A percentile compares a stretch with the other conserved stretches of the same genome.
Conservation (phyloP, 2,888 invertebrate species). For the Leptarthrus brevirostris region DNA sequence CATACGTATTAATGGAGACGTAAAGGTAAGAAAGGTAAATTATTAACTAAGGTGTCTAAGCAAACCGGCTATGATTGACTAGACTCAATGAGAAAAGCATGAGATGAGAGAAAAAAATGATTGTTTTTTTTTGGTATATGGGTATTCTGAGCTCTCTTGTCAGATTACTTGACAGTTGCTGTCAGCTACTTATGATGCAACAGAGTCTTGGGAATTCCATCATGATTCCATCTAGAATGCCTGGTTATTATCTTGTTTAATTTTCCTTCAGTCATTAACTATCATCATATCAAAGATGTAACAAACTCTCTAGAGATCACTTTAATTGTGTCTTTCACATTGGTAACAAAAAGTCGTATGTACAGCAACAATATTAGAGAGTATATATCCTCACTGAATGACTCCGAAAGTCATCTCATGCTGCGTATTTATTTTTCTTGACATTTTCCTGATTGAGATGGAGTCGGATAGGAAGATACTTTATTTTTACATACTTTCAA, state of each 20-base stretch:
- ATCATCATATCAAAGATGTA: background rate
- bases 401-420: too few relatives aligned
- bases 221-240: background rate
- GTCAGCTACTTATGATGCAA: background rate
- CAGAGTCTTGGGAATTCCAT: background rate
- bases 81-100: background rate
- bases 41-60: background rate
- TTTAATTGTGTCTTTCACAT: too few relatives aligned
- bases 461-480: background rate
- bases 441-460: constrained; percentile 28
- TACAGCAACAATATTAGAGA: too few relatives aligned
- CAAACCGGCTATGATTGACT: background rate
- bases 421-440: constrained; percentile 17
- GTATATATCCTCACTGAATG: too few relatives aligned
- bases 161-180: constrained; percentile 31
- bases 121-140: background rate
- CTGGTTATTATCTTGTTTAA: background rate
- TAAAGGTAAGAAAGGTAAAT: background rate
- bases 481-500: background rate
- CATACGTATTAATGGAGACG: background rate
- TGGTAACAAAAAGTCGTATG: too few relatives aligned
- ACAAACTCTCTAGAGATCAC: too few relatives aligned
- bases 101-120: background rate
- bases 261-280: background rate
- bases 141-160: constrained; percentile 7